phyloP scores from a whole-genome alignment of 2,113 vertebrate genomes.

The Lagopus muta region DNA sequence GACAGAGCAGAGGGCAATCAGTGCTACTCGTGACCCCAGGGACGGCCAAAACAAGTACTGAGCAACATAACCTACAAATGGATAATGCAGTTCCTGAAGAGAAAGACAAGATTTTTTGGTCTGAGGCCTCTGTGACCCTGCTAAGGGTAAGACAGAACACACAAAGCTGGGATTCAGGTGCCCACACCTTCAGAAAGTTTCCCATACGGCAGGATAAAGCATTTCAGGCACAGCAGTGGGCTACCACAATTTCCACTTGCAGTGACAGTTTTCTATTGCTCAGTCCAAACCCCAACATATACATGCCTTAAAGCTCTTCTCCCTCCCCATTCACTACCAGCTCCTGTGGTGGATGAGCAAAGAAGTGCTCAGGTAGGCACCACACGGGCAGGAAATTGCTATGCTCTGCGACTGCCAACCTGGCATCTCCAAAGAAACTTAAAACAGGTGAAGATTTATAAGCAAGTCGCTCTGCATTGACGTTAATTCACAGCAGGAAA shows the following conservation, averaged over 20 bases:
- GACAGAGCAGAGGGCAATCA: neutral
- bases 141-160: neutral
- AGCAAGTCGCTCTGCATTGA: accelerated
- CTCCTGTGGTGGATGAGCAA: accelerated
- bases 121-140: neutral
- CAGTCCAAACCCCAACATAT: accelerated
- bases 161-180: neutral
- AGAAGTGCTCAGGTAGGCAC: neutral
- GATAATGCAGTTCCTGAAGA: neutral
- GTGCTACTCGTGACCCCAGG: neutral
- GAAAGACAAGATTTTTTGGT: neutral
- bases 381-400: accelerated
- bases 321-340: neutral
- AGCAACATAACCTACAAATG: neutral
- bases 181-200: neutral
- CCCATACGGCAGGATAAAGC: accelerated
- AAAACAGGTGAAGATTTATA: neutral
- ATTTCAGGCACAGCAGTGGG: neutral
- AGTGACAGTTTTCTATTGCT: neutral
- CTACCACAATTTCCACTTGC: neutral
- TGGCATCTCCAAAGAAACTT: neutral
- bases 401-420: neutral
- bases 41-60: neutral
- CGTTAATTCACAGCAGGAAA: neutral
- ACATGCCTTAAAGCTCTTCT: no score